Evolutionary conservation across 2,888 invertebrate species (phyloP).

Genomic region (Torymus auratus): DNA sequence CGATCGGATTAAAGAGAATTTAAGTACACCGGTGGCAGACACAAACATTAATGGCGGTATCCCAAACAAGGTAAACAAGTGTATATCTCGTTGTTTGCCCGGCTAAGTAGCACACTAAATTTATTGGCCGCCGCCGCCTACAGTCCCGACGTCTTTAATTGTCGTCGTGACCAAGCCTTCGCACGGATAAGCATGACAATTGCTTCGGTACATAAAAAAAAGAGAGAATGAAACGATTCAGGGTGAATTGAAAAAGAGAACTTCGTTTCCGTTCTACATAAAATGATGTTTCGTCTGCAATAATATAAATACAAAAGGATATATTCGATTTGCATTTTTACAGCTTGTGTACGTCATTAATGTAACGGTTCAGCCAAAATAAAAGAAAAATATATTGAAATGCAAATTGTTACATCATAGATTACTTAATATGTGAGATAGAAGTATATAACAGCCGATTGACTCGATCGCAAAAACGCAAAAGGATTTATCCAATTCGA

Average conservation of each 20-base stretch:
- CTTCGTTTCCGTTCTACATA: slow-evolving; percentile 9
- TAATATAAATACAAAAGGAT: too few species aligned
- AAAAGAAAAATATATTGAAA: too few species aligned
- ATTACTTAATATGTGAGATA: too few species aligned
- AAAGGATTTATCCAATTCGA: too few species aligned
- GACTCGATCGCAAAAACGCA: too few species aligned
- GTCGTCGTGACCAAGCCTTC: slow-evolving; percentile 35
- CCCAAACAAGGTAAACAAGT: slow-evolving; percentile 19
- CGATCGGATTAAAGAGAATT: neutral
- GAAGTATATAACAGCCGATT: too few species aligned
- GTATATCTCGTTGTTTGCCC: neutral
- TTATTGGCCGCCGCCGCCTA: slow-evolving; percentile 18
- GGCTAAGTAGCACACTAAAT: neutral
- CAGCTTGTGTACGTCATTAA: too few species aligned
- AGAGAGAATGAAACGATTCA: neutral
- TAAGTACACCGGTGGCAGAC: neutral
- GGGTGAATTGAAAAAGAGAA: slow-evolving; percentile 5
- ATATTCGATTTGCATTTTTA: too few species aligned
- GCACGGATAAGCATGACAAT: slow-evolving; percentile 34
- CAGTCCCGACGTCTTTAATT: slow-evolving; percentile 27
- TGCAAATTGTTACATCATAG: too few species aligned
- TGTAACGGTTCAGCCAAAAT: too few species aligned
- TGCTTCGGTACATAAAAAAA: slow-evolving; percentile 12
- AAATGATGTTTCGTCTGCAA: too few species aligned
- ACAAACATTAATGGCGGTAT: neutral